phyloP scores from a whole-genome alignment of 2,113 vertebrate species.

The Mugil cephalus region DNA sequence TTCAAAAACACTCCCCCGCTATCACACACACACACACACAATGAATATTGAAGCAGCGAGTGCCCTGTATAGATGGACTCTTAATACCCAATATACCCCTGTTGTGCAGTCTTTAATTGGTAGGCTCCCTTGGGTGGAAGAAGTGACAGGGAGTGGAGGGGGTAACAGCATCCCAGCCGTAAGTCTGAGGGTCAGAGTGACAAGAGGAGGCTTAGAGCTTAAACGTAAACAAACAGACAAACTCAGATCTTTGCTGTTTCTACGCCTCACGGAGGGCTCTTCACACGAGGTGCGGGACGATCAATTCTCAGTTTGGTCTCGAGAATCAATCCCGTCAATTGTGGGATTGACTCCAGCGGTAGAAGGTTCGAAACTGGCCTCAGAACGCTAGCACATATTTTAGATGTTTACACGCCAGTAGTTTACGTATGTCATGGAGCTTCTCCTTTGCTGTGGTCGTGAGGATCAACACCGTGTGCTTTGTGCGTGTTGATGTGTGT shows the following conservation, averaged over 20 bases:
- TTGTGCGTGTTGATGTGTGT: conserved; percentile 40
- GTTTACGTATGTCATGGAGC: conserved; percentile 36
- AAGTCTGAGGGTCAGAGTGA: conserved; percentile 43
- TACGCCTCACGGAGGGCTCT: conserved; percentile 5
- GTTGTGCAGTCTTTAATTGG: conserved; percentile 66
- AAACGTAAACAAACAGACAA: conserved; percentile 34
- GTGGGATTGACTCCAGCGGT: conserved; percentile 56
- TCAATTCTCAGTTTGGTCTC: conserved; percentile 31
- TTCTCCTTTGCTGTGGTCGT: conserved; percentile 22
- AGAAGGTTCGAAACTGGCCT: conserved; percentile 14
- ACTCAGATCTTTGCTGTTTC: not conserved
- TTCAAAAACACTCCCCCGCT: conserved; percentile 7
- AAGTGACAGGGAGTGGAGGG: conserved; percentile 40
- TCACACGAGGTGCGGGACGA: not conserved
- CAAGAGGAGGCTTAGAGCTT: conserved; percentile 40
- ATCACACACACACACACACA: conserved; percentile 22
- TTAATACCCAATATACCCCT: conserved; percentile 62
- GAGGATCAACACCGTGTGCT: conserved; percentile 14
- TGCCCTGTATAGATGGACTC: conserved; percentile 61
- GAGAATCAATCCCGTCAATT: conserved; percentile 76
- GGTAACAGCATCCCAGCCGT: conserved; percentile 33
- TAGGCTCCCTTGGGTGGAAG: conserved; percentile 50
- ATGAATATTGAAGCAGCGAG: conserved; percentile 62
- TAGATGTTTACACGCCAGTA: conserved; percentile 28
- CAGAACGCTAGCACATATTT: conserved; percentile 14